Base-by-base conservation (phyloP, 2,797 vertebrate genomes). In the Anabacerthia variegaticeps region DNA sequence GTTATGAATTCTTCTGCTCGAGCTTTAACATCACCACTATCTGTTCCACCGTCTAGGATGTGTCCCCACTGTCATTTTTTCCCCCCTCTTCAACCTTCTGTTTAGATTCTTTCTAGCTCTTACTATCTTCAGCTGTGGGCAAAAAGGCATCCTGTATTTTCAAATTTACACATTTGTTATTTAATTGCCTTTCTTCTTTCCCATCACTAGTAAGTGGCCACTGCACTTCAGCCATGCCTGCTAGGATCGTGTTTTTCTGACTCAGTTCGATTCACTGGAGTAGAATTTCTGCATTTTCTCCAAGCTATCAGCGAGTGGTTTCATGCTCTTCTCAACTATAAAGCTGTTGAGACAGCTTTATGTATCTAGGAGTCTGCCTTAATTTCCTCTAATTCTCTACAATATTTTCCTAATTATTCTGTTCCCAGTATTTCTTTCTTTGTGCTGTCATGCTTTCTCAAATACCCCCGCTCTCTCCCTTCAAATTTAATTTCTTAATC, bases 401-500 rank as follows among this genome's bases (percentile, higher is more conserved):
- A 20, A 89, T 26, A 16, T 75, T 83, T 78, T 41, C 21, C 39
- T 51, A 37, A 43, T 32, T 81, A 1, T 74, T 92, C 44, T 54
- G 20, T 36, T 66, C 18, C 71, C 48, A 19, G 13, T 43, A 27
- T 76, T 68, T 73, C 26, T 49, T 71, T 21, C 61, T 87, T 59
- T 30, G 41, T 46, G 34, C 27, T 80, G 88, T 80, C 20, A 22
- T 75, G 39, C 26, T 76, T 87, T 77, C 54, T 85, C 30, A 58
- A 87, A 73, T 36, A 51, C 8, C 19, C 14, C 36, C 32, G 5
- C 48, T 55, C 19, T 63, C 36, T 77, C 16, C 17, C n/a, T 93
- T 91, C 87, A 59, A 58, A 91, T 82, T 55, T 82, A 49, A 77
- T 87, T 94, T 94, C 86, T 92, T 85, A 56, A 65, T 91, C 77